Evolutionary conservation across 1,140 invertebrate genomes (phyloP).

Genomic region (Lethrus apterus): DNA sequence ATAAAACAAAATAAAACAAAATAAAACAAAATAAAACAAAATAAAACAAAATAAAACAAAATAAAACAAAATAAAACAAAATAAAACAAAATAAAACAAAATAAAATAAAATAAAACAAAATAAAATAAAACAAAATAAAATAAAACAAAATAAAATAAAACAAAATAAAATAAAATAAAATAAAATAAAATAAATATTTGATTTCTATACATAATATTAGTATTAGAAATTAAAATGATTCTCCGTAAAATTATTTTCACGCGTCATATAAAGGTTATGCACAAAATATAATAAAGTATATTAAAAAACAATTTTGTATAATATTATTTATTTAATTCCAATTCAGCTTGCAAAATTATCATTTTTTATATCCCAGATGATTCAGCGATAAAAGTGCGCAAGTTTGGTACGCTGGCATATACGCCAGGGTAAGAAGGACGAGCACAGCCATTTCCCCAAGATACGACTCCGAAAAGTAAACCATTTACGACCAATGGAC

Average conservation of each 20-base stretch:
- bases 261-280: not conserved
- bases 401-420: conserved; percentile 38
- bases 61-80: too few species aligned
- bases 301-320: not conserved
- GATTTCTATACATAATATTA: not conserved
- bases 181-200: conserved; percentile 6
- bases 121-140: too few species aligned
- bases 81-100: too few species aligned
- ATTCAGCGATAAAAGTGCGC: conserved; percentile 7
- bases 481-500: conserved; percentile 43
- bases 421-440: conserved; percentile 62
- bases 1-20: too few species aligned
- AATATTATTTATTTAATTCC: too few species aligned
- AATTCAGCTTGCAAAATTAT: too few species aligned
- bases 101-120: too few species aligned
- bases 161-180: too few species aligned
- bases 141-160: too few species aligned
- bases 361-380: conserved; percentile 9
- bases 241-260: not conserved
- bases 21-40: too few species aligned
- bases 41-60: too few species aligned
- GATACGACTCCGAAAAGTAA: conserved; percentile 52
- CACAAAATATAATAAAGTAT: not conserved
- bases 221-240: not conserved
- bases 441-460: conserved; percentile 66